Base-by-base conservation (phyloP, 2,888 invertebrate genomes). In the Andrena chrysosceles region DNA sequence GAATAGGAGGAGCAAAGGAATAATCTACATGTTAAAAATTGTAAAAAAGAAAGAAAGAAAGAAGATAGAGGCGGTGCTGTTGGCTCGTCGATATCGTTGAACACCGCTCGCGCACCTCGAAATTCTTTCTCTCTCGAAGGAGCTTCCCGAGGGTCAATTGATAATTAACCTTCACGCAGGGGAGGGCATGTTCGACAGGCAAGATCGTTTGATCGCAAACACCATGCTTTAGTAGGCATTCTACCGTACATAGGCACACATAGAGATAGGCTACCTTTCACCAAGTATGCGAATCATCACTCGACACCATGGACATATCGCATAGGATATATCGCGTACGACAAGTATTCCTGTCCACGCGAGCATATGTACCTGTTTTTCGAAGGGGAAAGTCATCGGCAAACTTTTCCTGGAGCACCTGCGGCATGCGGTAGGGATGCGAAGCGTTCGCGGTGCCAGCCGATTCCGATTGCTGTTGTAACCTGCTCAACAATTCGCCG, bases 311-410 rank as follows among this genome's bases (percentile, higher is more conserved):
- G 48, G 54, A 26, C 23, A 56, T 23, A 56, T 56, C 26, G 54
- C 54, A 4, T 10, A 10, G 60, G 60, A 54, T 60, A 48, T 23
- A 68, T 80, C 64, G 71, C 63, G 70, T 29, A 42, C 35, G 56
- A 66, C 26, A 31, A 10, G 26, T 52, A 7, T 59, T 0, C 10
- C 52, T 23, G 10, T 16, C 6, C 20, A 1, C 10, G 16, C 52
- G 71, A 16, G 72, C 42, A 35, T 74, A 85, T 95, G 94, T 95
- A 99, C 99, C 99, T 95, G 99, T 99, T 96, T 99, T 99, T 91
- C 99, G 95, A 62, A 99, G 96, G 69, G 99, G 99, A 94, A 98
- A 99, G 95, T 99, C 99, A 82, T 96, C 96, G 85, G 96, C 96
- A 88, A 96, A 95, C 86, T 95, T 95, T 92, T 95, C 93, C 93